A percentile compares a stretch with the other conserved stretches of the same genome.
These are phyloP conservation scores for Myotis davidii DNA, from an alignment of 2,113 vertebrate genomes.

Conservation along the genomic window DNA sequence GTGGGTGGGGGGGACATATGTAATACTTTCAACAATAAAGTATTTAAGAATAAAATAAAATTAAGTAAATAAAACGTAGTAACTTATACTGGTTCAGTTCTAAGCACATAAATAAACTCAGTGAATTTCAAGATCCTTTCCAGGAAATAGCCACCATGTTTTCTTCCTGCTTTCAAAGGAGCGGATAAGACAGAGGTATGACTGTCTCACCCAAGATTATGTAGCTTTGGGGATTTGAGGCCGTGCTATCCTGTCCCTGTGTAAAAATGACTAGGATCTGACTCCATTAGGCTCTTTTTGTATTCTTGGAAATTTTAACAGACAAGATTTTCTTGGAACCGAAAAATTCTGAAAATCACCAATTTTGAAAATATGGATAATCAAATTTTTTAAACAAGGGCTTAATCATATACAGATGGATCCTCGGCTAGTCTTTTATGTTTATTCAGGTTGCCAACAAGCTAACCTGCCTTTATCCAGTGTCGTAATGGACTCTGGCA, in stretches of 20 bases:
- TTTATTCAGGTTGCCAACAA: not conserved
- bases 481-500: not conserved
- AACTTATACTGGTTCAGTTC: rapidly evolving
- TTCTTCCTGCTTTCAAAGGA: not conserved
- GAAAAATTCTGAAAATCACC: not conserved
- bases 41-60: no score
- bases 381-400: not conserved
- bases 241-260: rapidly evolving
- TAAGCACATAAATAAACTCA: not conserved
- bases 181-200: not conserved
- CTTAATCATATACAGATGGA: not conserved
- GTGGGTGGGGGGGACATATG: no score
- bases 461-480: not conserved
- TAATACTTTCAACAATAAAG: no score
- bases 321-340: not conserved
- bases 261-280: not conserved
- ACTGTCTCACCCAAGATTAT: not conserved
- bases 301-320: not conserved
- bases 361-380: not conserved
- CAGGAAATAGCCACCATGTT: not conserved
- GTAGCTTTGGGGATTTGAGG: not conserved
- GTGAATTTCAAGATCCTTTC: not conserved
- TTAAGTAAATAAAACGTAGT: not conserved
- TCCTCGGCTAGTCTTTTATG: not conserved
- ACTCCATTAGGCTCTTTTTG: not conserved